Evolutionary conservation across 2,113 vertebrate species (phyloP), one percentile per base, ranked within the genome.

Genomic region (Nothoprocta pentlandii): DNA sequence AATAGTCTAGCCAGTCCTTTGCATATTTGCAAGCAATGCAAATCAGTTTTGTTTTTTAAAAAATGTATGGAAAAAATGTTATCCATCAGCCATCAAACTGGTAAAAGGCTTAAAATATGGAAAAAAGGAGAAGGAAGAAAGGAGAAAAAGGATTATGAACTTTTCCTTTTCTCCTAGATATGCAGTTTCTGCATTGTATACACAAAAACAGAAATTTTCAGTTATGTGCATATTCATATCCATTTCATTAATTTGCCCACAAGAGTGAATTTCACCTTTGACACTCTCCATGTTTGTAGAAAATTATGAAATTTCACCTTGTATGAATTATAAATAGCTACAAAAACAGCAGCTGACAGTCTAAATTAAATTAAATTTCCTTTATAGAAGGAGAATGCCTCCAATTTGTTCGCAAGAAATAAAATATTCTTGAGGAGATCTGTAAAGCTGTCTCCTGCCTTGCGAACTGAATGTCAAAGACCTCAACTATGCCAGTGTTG

Each of bases 151-250:
- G 5, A 42, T 36, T 81, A 67, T 16, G 32, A 80, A 67, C 5
- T 26, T 10, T 56, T 56, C 46, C 49, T 39, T 67, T 26, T 17
- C 28, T 12, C 3, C 8, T 56, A 42, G 11, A 7, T 46, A 73
- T 76, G 30, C 25, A 81, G 3, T 12, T 49, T 0, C 53, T 25
- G 5, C 12, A 95, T 85, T 80, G 92, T 92, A 89, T 75, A 83
- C 89, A 79, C n/a, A 80, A 95, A 92, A 92, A 89, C 63, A 14
- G 19, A 62, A 34, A 87, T 64, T 85, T 94, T 96, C 91, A 32
- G 47, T 92, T 84, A 95, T 7, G 49, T 94, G n/a, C 26, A 74
- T 39, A 23, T 94, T 96, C 73, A 87, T 32, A 67, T 49, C 71
- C 4, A 0, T 26, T 56, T 23, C 53, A 79, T 81, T 67, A 32